Evolutionary conservation across 2,797 vertebrate species (phyloP), one percentile per base, ranked within the genome.

Genomic region (Tadarida brasiliensis): DNA sequence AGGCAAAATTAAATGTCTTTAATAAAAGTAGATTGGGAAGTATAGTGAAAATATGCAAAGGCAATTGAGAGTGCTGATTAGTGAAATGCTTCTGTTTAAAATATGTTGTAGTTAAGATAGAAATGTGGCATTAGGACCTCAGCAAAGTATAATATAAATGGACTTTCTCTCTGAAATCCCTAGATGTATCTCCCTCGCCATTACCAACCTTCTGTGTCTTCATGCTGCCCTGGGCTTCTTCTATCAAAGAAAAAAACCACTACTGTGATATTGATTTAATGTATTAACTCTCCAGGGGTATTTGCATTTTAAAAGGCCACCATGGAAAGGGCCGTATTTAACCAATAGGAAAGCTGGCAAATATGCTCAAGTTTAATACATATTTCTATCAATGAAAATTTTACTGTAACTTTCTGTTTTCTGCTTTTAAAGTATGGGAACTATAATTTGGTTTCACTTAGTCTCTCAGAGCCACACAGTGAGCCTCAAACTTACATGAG

Each of bases 251-350:
- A n/a, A 71, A 92, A 83, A 47, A 12, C 7, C 30, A 63, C 20
- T n/a, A 81, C 51, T 82, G 33, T 73, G 44, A 30, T 95, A 30
- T 39, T 83, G 44, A 61, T 51, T 70, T 11, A 83, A 80, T 51
- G 30, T 44, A 84, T 89, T 89, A 96, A 70, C 47, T 78, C 44
- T 78, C 15, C 28, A 89, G n/a, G 68, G 17, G 14, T 1, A 68
- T 93, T 91, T 94, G 15, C 35, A 82, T 91, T 89, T 94, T 93
- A 87, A 86, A 96, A 96, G 39, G 10, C 17, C 44, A 86, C 30
- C 7, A 51, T 11, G 54, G 19, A 57, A 89, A 88, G 22, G 10
- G 35, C 4, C 28, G 44, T 74, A 74, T 86, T 91, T 68, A 78
- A 74, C 33, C 51, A 28, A 77, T 90, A 82, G 39, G 10, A 74